Evolutionary conservation across 2,113 vertebrate species (phyloP), one percentile per base, ranked within the genome.

Genomic region (Uria lomvia): DNA sequence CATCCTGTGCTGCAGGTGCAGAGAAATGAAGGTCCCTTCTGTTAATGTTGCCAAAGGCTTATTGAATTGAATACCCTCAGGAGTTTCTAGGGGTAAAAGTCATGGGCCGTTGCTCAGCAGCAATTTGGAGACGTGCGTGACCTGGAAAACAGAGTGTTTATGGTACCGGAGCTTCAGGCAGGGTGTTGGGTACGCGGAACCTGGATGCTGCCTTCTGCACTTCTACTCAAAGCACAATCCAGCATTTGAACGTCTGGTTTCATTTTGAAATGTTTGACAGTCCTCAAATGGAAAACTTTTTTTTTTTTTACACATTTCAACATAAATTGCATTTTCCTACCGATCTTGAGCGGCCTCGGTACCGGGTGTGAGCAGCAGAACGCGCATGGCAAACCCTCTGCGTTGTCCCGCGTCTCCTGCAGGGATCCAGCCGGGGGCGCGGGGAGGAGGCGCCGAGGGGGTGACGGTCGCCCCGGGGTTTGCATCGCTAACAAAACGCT

Each of bases 351-450:
- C 4, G 47, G 47, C 47, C 47, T 49, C 11, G 47, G 21, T 12
- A 22, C 47, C 21, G 21, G 47, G 27, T 11, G 22, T 2, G 3
- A 1, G 21, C 12, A 12, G 72, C 8, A 22, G 50, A 13, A 12
- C 0, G 14, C 6, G 0, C 8, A 4, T 1, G 23, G 16, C 22
- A n/a, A 30, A 40, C 29, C 2, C 6, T 0, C 5, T 2, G 27
- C 1, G 4, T 38, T 18, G 56, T 15, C 4, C 6, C 19, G 8
- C 40, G 14, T 23, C 59, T 62, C 68, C 63, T 38, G 22, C 27
- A 4, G 55, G 56, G 63, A 82, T 8, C 36, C 9, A 47, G n/a
- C 40, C 4, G 2, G 6, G 36, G 34, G 36, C 9, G 24, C 45
- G 15, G 56, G 75, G 53, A 45, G 84, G n/a, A 40, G 65, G 26